phyloP scores from a whole-genome alignment of 2,888 invertebrate genomes.

The Troides helena region DNA sequence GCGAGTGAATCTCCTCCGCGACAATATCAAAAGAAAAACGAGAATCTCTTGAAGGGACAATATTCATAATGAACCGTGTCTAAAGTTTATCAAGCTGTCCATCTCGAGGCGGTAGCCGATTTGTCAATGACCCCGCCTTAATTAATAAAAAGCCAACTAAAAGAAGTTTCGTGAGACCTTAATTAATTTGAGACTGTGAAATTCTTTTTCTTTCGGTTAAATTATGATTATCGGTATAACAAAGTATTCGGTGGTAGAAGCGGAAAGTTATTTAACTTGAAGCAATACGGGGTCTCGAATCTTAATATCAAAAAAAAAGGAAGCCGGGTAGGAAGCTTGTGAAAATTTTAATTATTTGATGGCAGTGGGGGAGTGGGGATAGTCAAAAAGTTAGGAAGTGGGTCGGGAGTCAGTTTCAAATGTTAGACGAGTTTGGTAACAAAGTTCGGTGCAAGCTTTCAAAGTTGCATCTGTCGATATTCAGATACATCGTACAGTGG shows the following conservation, averaged over 20 bases:
- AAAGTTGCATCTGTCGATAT: slow-evolving; percentile 30
- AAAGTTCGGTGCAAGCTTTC: slow-evolving; percentile 30
- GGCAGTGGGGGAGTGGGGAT: neutral
- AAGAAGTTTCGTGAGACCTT: slow-evolving; percentile 71
- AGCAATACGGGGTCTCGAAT: slow-evolving; percentile 19
- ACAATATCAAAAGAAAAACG: slow-evolving; percentile 19
- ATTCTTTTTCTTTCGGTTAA: slow-evolving; percentile 46
- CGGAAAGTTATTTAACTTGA: slow-evolving; percentile 45
- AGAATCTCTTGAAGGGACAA: slow-evolving; percentile 38
- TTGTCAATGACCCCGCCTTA: slow-evolving; percentile 75
- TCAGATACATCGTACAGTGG: neutral
- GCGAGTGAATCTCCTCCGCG: slow-evolving; percentile 56
- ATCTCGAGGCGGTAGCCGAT: slow-evolving; percentile 73
- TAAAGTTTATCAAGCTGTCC: slow-evolving; percentile 64
- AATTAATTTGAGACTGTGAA: slow-evolving; percentile 69
- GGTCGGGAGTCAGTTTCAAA: slow-evolving; percentile 34
- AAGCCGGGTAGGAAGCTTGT: too few species aligned
- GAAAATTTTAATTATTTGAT: too few species aligned
- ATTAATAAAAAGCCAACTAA: slow-evolving; percentile 71
- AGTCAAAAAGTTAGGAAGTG: slow-evolving; percentile 14
- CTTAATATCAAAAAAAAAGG: too few species aligned
- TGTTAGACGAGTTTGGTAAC: slow-evolving; percentile 33
- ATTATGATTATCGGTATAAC: slow-evolving; percentile 59
- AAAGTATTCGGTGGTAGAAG: slow-evolving; percentile 36
- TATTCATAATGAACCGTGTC: slow-evolving; percentile 35